phyloP scores from a whole-genome alignment of 2,888 invertebrate species.

The Torymus aiolomorphi region DNA sequence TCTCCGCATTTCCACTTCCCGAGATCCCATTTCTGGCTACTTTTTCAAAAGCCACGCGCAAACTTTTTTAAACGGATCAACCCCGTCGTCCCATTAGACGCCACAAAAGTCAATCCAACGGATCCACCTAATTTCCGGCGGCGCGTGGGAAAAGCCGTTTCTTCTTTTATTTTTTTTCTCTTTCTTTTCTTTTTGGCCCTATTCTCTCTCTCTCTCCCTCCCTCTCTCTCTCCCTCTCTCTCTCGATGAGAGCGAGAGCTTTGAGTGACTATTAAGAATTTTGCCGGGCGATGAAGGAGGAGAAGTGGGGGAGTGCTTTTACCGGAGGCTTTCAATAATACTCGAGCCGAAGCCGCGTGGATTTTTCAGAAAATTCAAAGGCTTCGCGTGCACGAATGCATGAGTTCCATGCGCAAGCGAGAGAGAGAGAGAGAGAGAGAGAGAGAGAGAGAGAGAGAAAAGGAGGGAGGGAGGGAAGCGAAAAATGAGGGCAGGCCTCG shows the following conservation, averaged over 20 bases:
- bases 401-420: too few relatives aligned
- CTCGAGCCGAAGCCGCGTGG: slow-evolving; percentile 3
- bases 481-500: slow-evolving; percentile 28
- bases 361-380: slow-evolving; percentile 7
- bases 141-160: too few relatives aligned
- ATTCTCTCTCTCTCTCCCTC: neutral
- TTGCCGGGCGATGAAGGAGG: slow-evolving; percentile 23
- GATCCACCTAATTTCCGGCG: too few relatives aligned
- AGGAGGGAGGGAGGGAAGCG: neutral
- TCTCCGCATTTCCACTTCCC: too few relatives aligned
- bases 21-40: too few relatives aligned
- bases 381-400: neutral
- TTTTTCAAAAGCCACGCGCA: too few relatives aligned
- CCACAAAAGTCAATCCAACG: too few relatives aligned
- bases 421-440: too few relatives aligned
- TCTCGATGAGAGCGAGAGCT: neutral
- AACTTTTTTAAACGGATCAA: too few relatives aligned
- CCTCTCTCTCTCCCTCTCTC: slow-evolving; percentile 9
- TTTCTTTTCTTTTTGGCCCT: neutral
- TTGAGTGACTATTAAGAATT: slow-evolving; percentile 45
- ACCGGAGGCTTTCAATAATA: slow-evolving; percentile 46
- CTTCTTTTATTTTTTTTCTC: neutral
- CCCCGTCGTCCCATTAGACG: too few relatives aligned
- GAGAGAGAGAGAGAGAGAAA: neutral
- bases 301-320: slow-evolving; percentile 18